Base-by-base conservation (phyloP, 2,797 vertebrate genomes). In the Pogonophryne albipinna region DNA sequence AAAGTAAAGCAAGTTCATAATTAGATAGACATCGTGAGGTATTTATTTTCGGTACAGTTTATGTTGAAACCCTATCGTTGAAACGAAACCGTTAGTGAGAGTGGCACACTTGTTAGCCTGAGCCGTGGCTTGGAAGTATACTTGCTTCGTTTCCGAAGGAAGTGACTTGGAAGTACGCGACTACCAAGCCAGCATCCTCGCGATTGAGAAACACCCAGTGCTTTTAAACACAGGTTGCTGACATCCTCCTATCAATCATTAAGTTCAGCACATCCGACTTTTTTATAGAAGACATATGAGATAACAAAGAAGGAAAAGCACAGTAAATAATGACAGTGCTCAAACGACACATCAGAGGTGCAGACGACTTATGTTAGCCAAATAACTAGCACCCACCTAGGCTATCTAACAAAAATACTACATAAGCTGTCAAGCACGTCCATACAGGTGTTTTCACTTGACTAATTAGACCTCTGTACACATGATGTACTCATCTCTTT, bases 361-460 rank as follows among this genome's bases (percentile, higher is more conserved):
- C 6, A 1, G 10, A 23, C 1, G 1, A 52, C 47, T 41, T n/a
- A 42, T 49, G 38, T 52, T 65, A 16, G 49, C 41, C 27, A 66
- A 34, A 53, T 8, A 13, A 27, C 55, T 27, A 50, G 34, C 16
- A 42, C 20, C 19, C 10, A 20, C 15, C 69, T 34, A 42, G 19
- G 49, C 13, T 34, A 27, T 55, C 56, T 55, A 14, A 56, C 16
- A 66, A 53, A 66, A 44, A 34, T 19, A 68, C 53, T 9, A 19
- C 3, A 45, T 14, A 20, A 56, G 34, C 16, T 52, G 45, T 66
- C 63, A 13, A 16, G n/a, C 47, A 45, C 52, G 34, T 11, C 31
- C 58, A 52, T 31, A 69, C 50, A 66, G 44, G 23, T 66, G 55
- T 27, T 27, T 59, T 51, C n/a, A 64, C 27, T 63, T 62, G 57